Conservation (phyloP, 2,888 invertebrate genomes). For the Ornithoptera priamus region DNA sequence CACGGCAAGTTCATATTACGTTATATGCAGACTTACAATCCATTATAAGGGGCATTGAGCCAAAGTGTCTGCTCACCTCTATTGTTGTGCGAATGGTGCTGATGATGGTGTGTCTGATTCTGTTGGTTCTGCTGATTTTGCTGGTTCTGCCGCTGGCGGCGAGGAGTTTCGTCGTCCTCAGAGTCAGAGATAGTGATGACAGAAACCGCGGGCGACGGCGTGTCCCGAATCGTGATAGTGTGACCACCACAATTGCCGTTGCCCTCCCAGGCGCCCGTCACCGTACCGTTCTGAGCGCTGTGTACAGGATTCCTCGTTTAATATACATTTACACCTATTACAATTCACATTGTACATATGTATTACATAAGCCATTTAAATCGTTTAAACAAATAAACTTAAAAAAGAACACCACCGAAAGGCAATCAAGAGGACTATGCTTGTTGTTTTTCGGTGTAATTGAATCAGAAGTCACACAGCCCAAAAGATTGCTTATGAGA, state of each 20-base stretch:
- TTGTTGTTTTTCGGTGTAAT: too few species aligned
- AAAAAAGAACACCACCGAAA: too few species aligned
- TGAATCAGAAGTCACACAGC: too few species aligned
- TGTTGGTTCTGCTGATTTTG: constrained; percentile 41
- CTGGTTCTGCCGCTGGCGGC: constrained; percentile 33
- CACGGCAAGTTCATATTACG: too few species aligned
- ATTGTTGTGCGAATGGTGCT: constrained; percentile 45
- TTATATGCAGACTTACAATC: too few species aligned
- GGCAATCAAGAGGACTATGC: too few species aligned
- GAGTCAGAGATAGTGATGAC: constrained; percentile 98
- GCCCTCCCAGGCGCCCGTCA: constrained; percentile 39
- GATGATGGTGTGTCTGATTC: constrained; percentile 33
- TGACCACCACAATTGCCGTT: constrained; percentile 78
- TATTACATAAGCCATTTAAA: too few species aligned
- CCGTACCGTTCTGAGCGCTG: constrained; percentile 19
- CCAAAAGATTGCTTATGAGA: too few species aligned
- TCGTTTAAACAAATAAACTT: too few species aligned
- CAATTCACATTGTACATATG: too few species aligned
- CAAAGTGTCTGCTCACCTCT: constrained; percentile 39
- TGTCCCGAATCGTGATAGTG: constrained; percentile 96
- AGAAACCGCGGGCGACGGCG: constrained; percentile 96
- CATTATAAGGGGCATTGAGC: too few species aligned
- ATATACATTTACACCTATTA: neutral
- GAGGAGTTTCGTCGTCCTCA: constrained; percentile 86
- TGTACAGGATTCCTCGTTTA: neutral